Conservation (phyloP, 2,888 invertebrate genomes). For the Blastobasis adustella region DNA sequence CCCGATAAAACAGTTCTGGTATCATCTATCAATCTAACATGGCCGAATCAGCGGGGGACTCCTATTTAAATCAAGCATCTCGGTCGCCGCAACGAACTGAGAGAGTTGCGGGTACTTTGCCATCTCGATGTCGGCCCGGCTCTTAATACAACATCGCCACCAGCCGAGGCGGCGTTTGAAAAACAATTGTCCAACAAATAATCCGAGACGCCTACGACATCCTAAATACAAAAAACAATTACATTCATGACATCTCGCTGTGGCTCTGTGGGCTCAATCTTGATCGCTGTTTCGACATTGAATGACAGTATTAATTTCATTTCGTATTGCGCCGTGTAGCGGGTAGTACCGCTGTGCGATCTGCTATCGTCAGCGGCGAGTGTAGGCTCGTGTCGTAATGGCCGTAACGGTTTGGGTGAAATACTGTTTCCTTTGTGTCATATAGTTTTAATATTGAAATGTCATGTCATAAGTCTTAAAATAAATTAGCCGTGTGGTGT, state of each 20-base stretch:
- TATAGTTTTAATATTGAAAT: too few species aligned
- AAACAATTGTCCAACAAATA: constrained; percentile 31
- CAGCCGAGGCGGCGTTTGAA: constrained; percentile 16
- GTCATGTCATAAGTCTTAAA: too few species aligned
- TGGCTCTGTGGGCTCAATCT: constrained; percentile 32
- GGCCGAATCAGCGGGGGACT: constrained; percentile 50
- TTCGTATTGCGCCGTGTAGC: constrained; percentile 26
- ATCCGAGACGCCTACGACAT: constrained; percentile 38
- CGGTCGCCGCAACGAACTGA: too few species aligned
- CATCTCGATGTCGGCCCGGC: too few species aligned
- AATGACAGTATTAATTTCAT: constrained; percentile 54
- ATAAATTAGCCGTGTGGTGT: too few species aligned
- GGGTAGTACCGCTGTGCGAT: background rate
- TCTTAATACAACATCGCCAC: too few species aligned
- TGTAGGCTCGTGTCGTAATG: too few species aligned
- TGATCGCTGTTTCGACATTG: constrained; percentile 44
- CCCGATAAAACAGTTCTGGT: constrained; percentile 40
- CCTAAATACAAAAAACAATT: constrained; percentile 51
- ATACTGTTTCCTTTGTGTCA: too few species aligned
- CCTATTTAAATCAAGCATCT: constrained; percentile 46
- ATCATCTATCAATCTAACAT: constrained; percentile 68
- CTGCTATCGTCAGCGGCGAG: too few species aligned
- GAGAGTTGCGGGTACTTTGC: too few species aligned
- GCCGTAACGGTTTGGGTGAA: too few species aligned
- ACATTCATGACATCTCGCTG: constrained; percentile 43